phyloP scores from a whole-genome alignment of 2,113 vertebrate genomes.

The Ascaphus truei region DNA sequence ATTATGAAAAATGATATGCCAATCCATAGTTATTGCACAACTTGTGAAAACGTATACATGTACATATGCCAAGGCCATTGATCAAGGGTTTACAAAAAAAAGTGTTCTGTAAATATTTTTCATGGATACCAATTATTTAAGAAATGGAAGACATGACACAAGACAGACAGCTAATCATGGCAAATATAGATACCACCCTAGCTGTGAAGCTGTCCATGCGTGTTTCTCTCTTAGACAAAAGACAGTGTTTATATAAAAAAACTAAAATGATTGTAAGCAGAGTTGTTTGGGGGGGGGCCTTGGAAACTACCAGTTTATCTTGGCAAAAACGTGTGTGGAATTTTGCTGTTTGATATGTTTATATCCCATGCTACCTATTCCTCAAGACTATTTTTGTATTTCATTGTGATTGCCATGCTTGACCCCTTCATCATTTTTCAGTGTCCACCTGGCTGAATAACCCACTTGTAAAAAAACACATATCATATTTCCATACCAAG shows the following conservation, averaged over 20 bases:
- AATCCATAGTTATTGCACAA: too few relatives aligned
- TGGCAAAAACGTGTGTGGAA: conserved; percentile 49
- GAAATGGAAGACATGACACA: neutral
- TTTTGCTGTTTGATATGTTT: conserved; percentile 44
- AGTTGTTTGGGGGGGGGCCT: conserved; percentile 35
- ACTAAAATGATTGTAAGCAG: conserved; percentile 37
- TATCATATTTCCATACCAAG: neutral
- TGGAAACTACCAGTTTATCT: conserved; percentile 36
- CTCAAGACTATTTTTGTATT: conserved; percentile 50
- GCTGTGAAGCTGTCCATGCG: conserved; percentile 10
- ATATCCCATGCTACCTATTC: conserved; percentile 29
- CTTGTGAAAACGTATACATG: too few relatives aligned
- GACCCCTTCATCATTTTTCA: neutral
- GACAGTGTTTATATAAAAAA: conserved; percentile 36
- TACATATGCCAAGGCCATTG: too few relatives aligned
- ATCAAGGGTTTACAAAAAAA: too few relatives aligned
- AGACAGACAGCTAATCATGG: conserved; percentile 27
- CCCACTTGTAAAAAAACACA: too few relatives aligned
- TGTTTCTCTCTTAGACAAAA: conserved; percentile 23
- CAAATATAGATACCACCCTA: conserved; percentile 14
- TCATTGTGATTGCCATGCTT: conserved; percentile 5
- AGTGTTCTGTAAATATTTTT: too few relatives aligned
- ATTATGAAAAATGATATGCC: too few relatives aligned
- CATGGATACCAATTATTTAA: neutral
- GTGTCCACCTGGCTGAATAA: neutral